phyloP scores from a whole-genome alignment of 1,140 invertebrate species.

The Neuroterus valhalla region DNA sequence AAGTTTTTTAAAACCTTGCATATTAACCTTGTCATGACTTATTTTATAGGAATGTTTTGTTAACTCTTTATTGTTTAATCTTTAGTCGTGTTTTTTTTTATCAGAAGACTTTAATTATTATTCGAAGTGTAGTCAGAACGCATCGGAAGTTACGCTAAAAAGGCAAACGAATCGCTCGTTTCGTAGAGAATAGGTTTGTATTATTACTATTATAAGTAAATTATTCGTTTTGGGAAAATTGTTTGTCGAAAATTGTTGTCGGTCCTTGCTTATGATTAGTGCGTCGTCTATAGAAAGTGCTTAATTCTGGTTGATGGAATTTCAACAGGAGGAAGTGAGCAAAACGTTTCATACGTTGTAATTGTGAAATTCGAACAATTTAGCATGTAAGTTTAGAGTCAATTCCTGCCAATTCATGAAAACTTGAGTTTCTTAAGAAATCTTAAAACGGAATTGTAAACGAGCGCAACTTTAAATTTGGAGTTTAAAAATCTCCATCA shows the following conservation, averaged over 20 bases:
- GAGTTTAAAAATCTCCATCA: conserved; percentile 39
- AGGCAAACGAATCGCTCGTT: conserved; percentile 2
- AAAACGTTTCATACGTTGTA: not conserved
- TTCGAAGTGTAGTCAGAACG: not conserved
- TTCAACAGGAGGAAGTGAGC: not conserved
- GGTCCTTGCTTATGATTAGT: too few relatives aligned
- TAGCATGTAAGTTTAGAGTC: not conserved
- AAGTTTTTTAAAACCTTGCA: not conserved
- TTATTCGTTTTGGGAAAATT: not conserved
- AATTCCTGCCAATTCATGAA: conserved; percentile 16
- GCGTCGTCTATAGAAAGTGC: too few relatives aligned
- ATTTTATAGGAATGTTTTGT: not conserved
- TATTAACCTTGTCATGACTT: not conserved
- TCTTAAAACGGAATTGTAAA: not conserved
- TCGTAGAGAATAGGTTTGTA: conserved; percentile 11
- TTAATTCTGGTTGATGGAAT: too few relatives aligned
- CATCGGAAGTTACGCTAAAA: not conserved
- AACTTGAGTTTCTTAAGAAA: conserved; percentile 41
- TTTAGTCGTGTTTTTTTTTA: conserved; percentile 16
- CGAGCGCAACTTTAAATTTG: conserved; percentile 28
- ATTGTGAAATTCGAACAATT: not conserved
- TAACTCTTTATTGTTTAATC: not conserved
- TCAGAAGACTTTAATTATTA: not conserved
- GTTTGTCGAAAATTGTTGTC: not conserved
- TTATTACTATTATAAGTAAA: not conserved